A percentile compares a stretch with the other conserved stretches of the same genome.
phyloP scores from a whole-genome alignment of 2,888 invertebrate species.

The Erebia ligea region DNA sequence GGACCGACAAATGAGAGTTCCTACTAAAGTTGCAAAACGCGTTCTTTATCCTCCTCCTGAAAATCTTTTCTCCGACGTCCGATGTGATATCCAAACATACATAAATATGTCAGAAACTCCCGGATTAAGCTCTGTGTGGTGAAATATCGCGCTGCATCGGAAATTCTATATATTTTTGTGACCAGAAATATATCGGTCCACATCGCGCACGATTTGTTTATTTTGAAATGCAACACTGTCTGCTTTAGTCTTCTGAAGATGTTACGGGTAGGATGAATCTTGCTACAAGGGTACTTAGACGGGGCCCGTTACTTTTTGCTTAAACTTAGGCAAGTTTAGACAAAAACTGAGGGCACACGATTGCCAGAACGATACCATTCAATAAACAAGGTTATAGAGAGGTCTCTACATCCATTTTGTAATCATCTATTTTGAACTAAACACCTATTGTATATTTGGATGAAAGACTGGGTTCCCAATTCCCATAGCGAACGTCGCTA shows the following conservation, averaged over 20 bases:
- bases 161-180: slow-evolving; percentile 25
- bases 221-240: slow-evolving; percentile 17
- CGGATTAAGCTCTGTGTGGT: slow-evolving; percentile 18
- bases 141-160: slow-evolving; percentile 23
- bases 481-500: too few relatives aligned
- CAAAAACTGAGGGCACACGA: neutral
- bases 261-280: neutral
- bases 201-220: neutral
- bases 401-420: too few relatives aligned
- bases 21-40: slow-evolving; percentile 4
- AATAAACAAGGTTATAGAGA: neutral
- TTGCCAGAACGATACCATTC: neutral
- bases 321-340: neutral
- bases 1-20: neutral
- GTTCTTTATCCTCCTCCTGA: slow-evolving; percentile 2
- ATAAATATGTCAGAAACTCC: slow-evolving; percentile 25
- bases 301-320: neutral
- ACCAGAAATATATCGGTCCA: slow-evolving; percentile 21
- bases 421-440: too few relatives aligned
- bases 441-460: too few relatives aligned
- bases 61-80: slow-evolving; percentile 12
- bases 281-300: neutral
- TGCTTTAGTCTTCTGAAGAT: slow-evolving; percentile 1
- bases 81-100: slow-evolving; percentile 17
- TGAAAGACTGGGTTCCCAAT: too few relatives aligned